These are phyloP conservation scores for Macropodus opercularis DNA, from an alignment of 2,797 vertebrate species.

Conservation along the genomic window DNA sequence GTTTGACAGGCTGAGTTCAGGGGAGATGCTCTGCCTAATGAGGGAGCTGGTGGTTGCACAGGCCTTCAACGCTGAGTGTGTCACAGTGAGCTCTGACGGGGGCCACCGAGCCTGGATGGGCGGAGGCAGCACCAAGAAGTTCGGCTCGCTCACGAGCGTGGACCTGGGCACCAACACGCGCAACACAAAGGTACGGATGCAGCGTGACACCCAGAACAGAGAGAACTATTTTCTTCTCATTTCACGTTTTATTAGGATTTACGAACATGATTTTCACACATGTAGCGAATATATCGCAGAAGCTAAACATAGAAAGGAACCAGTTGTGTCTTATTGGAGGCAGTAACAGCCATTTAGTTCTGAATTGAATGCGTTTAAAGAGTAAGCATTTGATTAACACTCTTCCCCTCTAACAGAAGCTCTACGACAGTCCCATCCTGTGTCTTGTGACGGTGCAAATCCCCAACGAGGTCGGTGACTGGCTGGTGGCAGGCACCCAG, in stretches of 20 bases:
- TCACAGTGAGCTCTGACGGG: constrained; percentile 74
- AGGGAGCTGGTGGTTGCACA: constrained; percentile 80
- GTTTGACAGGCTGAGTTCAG: constrained; percentile 91
- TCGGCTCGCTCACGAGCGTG: constrained; percentile 84
- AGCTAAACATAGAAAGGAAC: too few species aligned
- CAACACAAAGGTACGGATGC: constrained; percentile 81
- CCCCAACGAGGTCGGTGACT: constrained; percentile 83
- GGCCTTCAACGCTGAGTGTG: constrained; percentile 83
- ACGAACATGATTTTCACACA: too few species aligned
- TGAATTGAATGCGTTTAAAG: too few species aligned
- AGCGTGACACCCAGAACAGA: too few species aligned
- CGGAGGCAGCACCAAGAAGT: constrained; percentile 84
- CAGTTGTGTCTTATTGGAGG: too few species aligned
- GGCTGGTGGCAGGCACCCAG: constrained; percentile 93
- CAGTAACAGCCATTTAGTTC: too few species aligned
- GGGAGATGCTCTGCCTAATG: constrained; percentile 89
- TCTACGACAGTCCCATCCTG: constrained; percentile 88
- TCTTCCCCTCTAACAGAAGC: constrained; percentile 72
- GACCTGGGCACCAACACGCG: constrained; percentile 82
- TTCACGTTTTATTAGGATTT: neutral
- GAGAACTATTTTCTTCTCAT: neutral
- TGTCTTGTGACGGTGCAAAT: constrained; percentile 87
- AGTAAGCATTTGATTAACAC: too few species aligned
- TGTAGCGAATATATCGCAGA: too few species aligned
- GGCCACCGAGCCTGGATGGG: constrained; percentile 85